Evolutionary conservation across 2,797 vertebrate species (phyloP), one percentile per base, ranked within the genome.

Genomic region (Garrulus glandarius): DNA sequence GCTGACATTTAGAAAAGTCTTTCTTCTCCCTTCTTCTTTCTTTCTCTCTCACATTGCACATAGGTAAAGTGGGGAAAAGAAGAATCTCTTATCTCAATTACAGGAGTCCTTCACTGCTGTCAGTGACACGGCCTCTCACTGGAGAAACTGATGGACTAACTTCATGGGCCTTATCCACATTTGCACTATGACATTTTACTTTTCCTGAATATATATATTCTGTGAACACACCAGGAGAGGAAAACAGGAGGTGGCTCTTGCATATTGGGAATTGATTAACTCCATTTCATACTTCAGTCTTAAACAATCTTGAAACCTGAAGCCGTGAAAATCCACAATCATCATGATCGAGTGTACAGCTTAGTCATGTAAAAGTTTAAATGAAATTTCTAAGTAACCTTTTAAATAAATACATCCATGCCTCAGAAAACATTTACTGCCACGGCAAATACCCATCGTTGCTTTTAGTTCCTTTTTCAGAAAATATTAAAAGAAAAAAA

Each of bases 41-140:
- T 63, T 79, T 53, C 49, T 47, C 56, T 85, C 49, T 50, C 22
- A 44, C 11, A 27, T 9, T 57, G 29, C 10, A 60, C 11, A 34
- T 3, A 14, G 13, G 20, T n/a, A 36, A 65, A 78, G 9, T 2
- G 10, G 15, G 1, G 1, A 3, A 36, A 77, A 79, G 4, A 5
- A 56, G 5, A 30, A 26, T 59, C 34, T 57, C 26, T 56, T 67
- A 55, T 37, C 10, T 50, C 46, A 81, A 32, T 4, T 81, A 21
- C 17, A 84, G 46, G 30, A 81, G 10, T 20, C 10, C 32, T 4
- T 59, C n/a, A 21, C 11, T 74, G 18, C 27, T 59, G 26, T 41
- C 27, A 46, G 13, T 9, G 6, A 30, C 30, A 63, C n/a, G 87
- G 15, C 4, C 17, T 5, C 13, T 61, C 52, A 8, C 6, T 44